phyloP scores from a whole-genome alignment of 2,888 invertebrate genomes.

The Falcaria lacertinaria region DNA sequence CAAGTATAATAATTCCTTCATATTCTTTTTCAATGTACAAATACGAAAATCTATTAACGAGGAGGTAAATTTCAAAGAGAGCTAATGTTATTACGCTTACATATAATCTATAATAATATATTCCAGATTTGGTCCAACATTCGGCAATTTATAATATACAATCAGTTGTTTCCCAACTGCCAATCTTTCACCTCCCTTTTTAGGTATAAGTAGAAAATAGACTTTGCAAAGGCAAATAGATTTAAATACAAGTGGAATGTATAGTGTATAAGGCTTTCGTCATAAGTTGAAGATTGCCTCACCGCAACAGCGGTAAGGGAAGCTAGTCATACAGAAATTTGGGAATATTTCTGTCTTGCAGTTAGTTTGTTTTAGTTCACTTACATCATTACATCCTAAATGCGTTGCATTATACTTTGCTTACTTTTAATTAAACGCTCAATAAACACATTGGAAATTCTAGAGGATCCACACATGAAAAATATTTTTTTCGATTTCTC shows the following conservation, averaged over 20 bases:
- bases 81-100: conserved; percentile 51
- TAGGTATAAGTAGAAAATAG: conserved; percentile 49
- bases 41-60: conserved; percentile 13
- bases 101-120: conserved; percentile 17
- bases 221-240: conserved; percentile 57
- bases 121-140: conserved; percentile 63
- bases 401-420: conserved; percentile 8
- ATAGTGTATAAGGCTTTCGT: conserved; percentile 67
- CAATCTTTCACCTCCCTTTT: conserved; percentile 31
- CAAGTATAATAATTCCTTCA: conserved; percentile 1
- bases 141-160: conserved; percentile 39
- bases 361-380: conserved; percentile 17
- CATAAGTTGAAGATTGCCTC: conserved; percentile 63
- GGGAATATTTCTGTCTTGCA: conserved; percentile 19
- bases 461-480: too few species aligned
- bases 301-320: conserved; percentile 15
- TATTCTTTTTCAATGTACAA: conserved; percentile 10
- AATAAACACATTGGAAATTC: too few species aligned
- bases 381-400: conserved; percentile 11
- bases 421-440: too few species aligned
- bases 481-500: too few species aligned
- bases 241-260: conserved; percentile 76
- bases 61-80: conserved; percentile 48
- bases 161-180: conserved; percentile 22
- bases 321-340: conserved; percentile 5